These are phyloP conservation scores for Halichondria panicea DNA, from an alignment of 37 sponge, comb jelly and placozoan species.

Conservation along the genomic window DNA sequence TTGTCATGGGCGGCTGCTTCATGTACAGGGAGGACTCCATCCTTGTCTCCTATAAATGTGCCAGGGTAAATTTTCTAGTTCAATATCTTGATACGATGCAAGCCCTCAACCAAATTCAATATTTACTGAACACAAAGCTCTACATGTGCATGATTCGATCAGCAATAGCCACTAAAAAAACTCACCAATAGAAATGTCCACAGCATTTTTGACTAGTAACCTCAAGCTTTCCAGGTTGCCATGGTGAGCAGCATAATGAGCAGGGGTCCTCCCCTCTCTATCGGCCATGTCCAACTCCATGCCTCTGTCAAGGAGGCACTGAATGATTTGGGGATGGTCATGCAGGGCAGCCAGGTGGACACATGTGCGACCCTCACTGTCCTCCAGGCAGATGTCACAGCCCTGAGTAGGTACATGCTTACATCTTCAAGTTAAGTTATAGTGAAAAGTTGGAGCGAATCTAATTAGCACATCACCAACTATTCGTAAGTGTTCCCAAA, in stretches of 20 bases:
- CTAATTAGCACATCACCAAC: too few species aligned
- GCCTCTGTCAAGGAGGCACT: slow-evolving; percentile 67
- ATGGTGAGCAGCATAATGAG: slow-evolving; percentile 68
- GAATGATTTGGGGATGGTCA: slow-evolving; percentile 54
- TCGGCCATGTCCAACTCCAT: slow-evolving; percentile 63
- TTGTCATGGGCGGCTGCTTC: slow-evolving; percentile 44
- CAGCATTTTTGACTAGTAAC: slow-evolving; percentile 22
- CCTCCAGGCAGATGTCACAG: slow-evolving; percentile 63
- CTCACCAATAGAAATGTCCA: slow-evolving; percentile 48
- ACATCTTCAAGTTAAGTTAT: too few species aligned
- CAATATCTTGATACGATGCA: background rate
- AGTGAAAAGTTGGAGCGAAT: too few species aligned
- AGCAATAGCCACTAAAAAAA: background rate
- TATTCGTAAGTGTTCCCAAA: too few species aligned
- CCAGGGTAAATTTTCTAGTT: background rate
- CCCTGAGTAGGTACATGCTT: too few species aligned
- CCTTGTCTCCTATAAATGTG: slow-evolving; percentile 30
- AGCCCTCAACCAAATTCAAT: too few species aligned
- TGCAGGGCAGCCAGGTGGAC: slow-evolving; percentile 71
- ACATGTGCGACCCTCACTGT: slow-evolving; percentile 43
- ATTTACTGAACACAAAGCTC: too few species aligned
- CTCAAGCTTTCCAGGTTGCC: slow-evolving; percentile 54
- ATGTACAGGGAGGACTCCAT: slow-evolving; percentile 64
- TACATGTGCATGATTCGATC: too few species aligned
- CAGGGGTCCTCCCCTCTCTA: slow-evolving; percentile 65